Evolutionary conservation across 2,888 invertebrate species (phyloP), one percentile per base, ranked within the genome.

Genomic region (Limnephilus auricula): DNA sequence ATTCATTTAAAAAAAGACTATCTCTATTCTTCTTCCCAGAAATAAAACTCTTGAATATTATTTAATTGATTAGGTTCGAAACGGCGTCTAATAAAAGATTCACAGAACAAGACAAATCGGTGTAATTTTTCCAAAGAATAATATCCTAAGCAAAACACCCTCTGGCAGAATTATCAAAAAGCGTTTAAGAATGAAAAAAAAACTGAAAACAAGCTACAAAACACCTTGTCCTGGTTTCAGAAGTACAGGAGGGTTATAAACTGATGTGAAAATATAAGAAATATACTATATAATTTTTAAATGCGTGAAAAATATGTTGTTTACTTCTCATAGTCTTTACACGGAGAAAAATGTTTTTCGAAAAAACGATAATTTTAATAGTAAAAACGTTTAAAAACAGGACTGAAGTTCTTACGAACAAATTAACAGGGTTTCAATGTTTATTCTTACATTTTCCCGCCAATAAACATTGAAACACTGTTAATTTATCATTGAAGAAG

Each of bases 81-180:
- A 50, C 82, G 83, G 90, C 83, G 37, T 82, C 80, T 88, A 32
- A 82, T 82, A 90, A 79, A 85, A 82, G 85, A 80, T 32, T 45
- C 80, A 85, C 65, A 45, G 31, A 89, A 92, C 79, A 92, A 92
- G 92, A 92, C 92, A 86, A 91, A 92, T 92, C 91, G 92, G 88
- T 91, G 78, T 89, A 89, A 91, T 91, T 85, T 91, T 82, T 92
- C 84, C 45, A 89, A 89, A 84, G 87, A 90, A 90, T 90, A 92
- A 92, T 90, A 82, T 91, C 79, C 91, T 80, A 90, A 92, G 90
- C 92, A 88, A 86, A 90, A 92, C 84, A 65, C 90, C 92, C 92
- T 85, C 92, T 82, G 89, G 92, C 92, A 32, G 82, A 90, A 82
- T 89, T 88, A 90, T 83, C 32, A 79, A 87, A 86, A 90, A 89